phyloP scores from a whole-genome alignment of 2,888 invertebrate genomes.

The Loripinus fragilis region DNA sequence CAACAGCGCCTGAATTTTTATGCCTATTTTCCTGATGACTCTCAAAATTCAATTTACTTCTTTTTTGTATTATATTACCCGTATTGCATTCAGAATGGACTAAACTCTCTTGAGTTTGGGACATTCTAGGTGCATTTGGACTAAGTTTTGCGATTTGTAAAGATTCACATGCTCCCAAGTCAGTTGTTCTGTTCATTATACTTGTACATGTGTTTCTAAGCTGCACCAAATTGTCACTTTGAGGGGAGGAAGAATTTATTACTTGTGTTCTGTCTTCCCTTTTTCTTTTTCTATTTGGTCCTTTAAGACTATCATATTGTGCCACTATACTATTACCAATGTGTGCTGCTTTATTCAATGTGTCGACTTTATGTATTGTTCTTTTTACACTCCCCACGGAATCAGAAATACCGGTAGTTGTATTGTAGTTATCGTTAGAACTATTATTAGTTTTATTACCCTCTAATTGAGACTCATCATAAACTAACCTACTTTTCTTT shows the following conservation, averaged over 20 bases:
- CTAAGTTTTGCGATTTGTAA: neutral
- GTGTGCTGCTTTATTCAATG: neutral
- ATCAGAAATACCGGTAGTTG: neutral
- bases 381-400: neutral
- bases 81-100: too few species aligned
- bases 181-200: neutral
- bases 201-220: neutral
- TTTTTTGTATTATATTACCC: neutral
- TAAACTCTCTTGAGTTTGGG: too few species aligned
- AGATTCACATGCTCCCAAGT: neutral
- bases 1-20: neutral
- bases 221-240: too few species aligned
- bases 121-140: neutral
- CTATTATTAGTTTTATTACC: neutral
- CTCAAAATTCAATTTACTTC: neutral
- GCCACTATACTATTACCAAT: neutral
- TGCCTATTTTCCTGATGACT: too few species aligned
- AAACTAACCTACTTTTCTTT: slow-evolving; percentile 20
- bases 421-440: neutral
- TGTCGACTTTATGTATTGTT: neutral
- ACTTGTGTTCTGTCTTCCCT: neutral
- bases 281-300: neutral
- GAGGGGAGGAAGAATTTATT: too few species aligned
- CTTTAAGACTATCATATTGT: neutral
- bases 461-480: neutral